Evolutionary conservation across 2,888 invertebrate species (phyloP), one percentile per base, ranked within the genome.

Genomic region (Nemurella pictetii): DNA sequence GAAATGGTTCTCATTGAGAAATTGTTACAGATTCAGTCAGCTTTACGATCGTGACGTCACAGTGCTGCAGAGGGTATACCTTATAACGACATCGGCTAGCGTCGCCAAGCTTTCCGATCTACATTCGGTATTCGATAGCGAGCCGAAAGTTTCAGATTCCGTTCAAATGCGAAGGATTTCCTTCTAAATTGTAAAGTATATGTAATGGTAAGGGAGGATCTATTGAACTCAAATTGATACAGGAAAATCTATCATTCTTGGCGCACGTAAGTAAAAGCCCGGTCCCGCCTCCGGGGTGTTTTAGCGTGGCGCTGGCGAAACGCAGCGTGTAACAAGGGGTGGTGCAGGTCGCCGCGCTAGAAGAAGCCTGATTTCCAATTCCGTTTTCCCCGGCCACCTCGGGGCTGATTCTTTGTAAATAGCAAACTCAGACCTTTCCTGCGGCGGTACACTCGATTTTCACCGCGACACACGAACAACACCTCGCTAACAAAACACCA

Each of bases 341-440:
- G 75, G 27, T 30, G 25, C 5, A 35, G 5, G 35, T 12, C 35
- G 35, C 35, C 35, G 35, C 55, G 20, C 55, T 55, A 55, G 55
- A 55, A 20, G 55, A 55, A 72, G 82, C 27, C 28, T 82, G 82
- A 82, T 82, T 82, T 72, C 82, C 82, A 82, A 82, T 82, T 82
- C 82, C 72, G 82, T 82, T 82, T 82, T 55, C 82, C 72, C 26
- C 78, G 30, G 30, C 75, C 36, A 25, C 29, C 82, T 82, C 26
- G 55, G 82, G 55, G n/a, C 28, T 82, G 82, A 82, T 82, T 82
- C 82, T 82, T 82, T 27, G 82, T 82, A 72, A 55, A 30, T 81
- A 35, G 29, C 26, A 30, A 30, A n/a, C 27, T 26, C 0, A 82
- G 82, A 82, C 55, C 29, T 82, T n/a, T 25, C 82, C 55, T 28